Percentiles rank a stretch among this genome's conserved stretches.
Conservation (phyloP, 2,888 invertebrate species). For the Hypolimnas misippus region DNA sequence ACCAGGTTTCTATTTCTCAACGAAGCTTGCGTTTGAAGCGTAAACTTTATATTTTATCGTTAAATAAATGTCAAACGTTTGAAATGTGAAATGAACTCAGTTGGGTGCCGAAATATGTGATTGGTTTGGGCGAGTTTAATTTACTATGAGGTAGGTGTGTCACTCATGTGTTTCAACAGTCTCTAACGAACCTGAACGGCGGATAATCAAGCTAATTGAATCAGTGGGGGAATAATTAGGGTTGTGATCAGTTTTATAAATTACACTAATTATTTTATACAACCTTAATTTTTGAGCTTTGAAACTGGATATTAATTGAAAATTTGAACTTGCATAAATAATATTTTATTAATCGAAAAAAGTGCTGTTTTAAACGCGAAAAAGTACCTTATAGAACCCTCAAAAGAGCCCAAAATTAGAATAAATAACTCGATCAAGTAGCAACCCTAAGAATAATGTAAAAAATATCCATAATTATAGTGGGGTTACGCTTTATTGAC, state of each 20-base stretch:
- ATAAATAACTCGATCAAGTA: not conserved
- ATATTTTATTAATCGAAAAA: no score
- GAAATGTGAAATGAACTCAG: constrained; percentile 1
- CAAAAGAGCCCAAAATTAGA: no score
- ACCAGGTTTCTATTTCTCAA: not conserved
- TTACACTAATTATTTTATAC: not conserved
- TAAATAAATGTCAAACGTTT: constrained; percentile 10
- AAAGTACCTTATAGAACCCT: not conserved
- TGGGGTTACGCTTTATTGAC: constrained; percentile 41
- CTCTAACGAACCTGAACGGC: constrained; percentile 54
- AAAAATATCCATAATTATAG: constrained; percentile 48
- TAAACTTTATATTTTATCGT: constrained; percentile 3
- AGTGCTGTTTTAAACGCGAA: no score
- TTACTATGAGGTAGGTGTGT: constrained; percentile 47
- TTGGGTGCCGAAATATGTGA: constrained; percentile 1
- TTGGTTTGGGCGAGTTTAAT: not conserved
- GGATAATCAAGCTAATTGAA: constrained; percentile 69
- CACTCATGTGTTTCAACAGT: constrained; percentile 51
- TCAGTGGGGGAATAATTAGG: constrained; percentile 49
- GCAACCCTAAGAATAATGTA: constrained; percentile 27
- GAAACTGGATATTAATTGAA: not conserved
- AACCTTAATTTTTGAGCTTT: not conserved
- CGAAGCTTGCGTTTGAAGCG: not conserved
- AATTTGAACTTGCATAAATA: not conserved
- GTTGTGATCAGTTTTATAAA: not conserved